Evolutionary conservation across 2,797 vertebrate species (phyloP), one percentile per base, ranked within the genome.

Genomic region (Melanotaenia maccullochi): DNA sequence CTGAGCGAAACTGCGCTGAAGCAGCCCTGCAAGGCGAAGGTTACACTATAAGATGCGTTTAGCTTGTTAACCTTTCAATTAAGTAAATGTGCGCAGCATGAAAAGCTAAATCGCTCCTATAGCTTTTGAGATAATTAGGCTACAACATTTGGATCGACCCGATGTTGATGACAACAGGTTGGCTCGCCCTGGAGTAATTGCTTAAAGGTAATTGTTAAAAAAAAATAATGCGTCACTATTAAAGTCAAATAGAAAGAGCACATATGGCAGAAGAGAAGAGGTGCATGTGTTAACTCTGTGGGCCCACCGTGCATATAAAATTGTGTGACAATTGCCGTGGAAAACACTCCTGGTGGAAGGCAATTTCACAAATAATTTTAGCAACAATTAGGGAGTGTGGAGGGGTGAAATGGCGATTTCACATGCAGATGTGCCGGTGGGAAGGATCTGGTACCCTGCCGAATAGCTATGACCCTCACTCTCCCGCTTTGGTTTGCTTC

Each of bases 361-460:
- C 96, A 96, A 97, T 97, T 96, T 97, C 96, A 97, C 96, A 96
- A 97, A 96, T 96, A 95, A 96, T 96, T 96, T 96, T 96, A 94
- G 94, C 92, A 96, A 96, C 96, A 97, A 97, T 97, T 97, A 96
- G 94, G 94, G 93, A 96, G 95, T 95, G 95, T 96, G 96, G 92
- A 93, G 89, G 96, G 96, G 95, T 97, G 96, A 97, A 97, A 97
- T 96, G 96, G 95, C 95, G 81, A 96, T 97, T 97, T 96, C 95
- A 96, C 96, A 96, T 96, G 93, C 90, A 89, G 94, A 92, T 90
- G 91, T 83, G 91, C 90, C 93, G 91, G 89, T 94, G 93, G 93
- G 91, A 90, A 92, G 91, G 93, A 96, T 93, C 94, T 95, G 94
- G 86, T 87, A 90, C 85, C 87, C 89, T 88, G 87, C 87, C 85